Evolutionary conservation across 2,888 invertebrate genomes (phyloP), one percentile per base, ranked within the genome.

Genomic region (Cheiracanthium punctorium): DNA sequence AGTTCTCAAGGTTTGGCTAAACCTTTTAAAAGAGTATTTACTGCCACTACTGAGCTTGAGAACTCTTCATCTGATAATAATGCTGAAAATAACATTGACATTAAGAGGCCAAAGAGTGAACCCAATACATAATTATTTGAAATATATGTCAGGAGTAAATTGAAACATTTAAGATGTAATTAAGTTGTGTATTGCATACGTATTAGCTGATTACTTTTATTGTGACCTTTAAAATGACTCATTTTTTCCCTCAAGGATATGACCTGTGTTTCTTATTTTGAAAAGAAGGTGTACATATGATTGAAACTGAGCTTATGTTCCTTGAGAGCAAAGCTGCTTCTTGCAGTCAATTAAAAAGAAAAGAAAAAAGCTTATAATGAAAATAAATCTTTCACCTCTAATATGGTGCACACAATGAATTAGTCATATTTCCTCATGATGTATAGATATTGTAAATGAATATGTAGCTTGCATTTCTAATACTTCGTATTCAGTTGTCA

Each of bases 351-450:
- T 81, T 81, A 48, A 79, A 30, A 37, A 37, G 37, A 37, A 37
- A 30, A 32, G 30, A 70, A 24, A 24, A 58, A n/a, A n/a, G n/a
- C n/a, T n/a, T n/a, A n/a, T n/a, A n/a, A n/a, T n/a, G n/a, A n/a
- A n/a, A n/a, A n/a, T n/a, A n/a, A 58, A 58, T 65, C 69, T 43
- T 72, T 77, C 72, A 77, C 69, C 75, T 74, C 58, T 41, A 82
- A 76, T 82, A 71, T 77, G 72, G 37, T 77, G 84, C 84, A 79
- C 84, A 67, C 67, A 65, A 64, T 72, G 37, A 77, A 73, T 74
- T 81, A 85, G 84, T 85, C 84, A 79, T 70, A 65, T 41, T 85
- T 80, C 79, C 67, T 74, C 79, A 48, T 79, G 67, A 70, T 85
- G 84, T 85, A 79, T 85, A 85, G 84, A 43, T 76, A 72, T 48